Evolutionary conservation across 2,797 vertebrate species (phyloP).

Genomic region (Lycodopsis pacificus): DNA sequence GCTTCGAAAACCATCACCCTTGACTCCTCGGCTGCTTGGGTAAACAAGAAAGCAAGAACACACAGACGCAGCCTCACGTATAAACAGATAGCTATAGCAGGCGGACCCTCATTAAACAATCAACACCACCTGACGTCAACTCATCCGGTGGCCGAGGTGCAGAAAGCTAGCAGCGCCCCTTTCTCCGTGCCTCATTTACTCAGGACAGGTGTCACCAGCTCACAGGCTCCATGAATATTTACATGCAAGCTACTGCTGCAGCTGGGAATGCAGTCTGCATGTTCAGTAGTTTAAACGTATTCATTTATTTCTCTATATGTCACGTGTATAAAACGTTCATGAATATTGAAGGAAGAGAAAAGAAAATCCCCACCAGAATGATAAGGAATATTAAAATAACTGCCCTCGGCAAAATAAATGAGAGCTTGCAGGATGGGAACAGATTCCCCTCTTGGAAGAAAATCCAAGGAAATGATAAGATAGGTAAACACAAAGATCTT

Average conservation of each 20-base stretch:
- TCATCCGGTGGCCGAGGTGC: conserved; percentile 41
- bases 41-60: conserved; percentile 45
- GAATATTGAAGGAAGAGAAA: neutral
- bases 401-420: neutral
- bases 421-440: neutral
- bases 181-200: conserved; percentile 66
- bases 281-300: conserved; percentile 18
- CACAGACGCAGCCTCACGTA: conserved; percentile 14
- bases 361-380: neutral
- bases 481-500: neutral
- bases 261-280: conserved; percentile 8
- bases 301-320: neutral
- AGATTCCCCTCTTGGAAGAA: neutral
- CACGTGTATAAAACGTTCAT: neutral
- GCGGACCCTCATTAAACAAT: conserved; percentile 69
- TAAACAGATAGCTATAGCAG: conserved; percentile 12
- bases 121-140: conserved; percentile 49
- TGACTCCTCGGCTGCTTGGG: conserved; percentile 18
- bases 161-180: conserved; percentile 38
- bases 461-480: neutral
- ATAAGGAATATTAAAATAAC: neutral
- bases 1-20: conserved; percentile 42
- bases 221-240: conserved; percentile 59
- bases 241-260: conserved; percentile 21
- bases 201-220: conserved; percentile 33